phyloP scores from a whole-genome alignment of 2,797 vertebrate species.

The Tokudaia tokunoshimensis region DNA sequence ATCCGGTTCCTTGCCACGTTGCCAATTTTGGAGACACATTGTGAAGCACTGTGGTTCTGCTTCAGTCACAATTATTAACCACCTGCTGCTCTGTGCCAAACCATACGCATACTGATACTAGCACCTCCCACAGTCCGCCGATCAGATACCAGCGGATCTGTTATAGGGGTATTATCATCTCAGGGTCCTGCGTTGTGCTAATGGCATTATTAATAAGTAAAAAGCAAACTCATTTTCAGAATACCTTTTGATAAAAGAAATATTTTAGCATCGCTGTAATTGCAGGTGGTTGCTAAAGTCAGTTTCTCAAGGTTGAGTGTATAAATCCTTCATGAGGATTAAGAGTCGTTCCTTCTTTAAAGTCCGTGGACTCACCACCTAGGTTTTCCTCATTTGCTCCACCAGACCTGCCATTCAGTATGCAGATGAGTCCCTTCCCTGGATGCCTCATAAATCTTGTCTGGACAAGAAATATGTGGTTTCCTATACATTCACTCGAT shows the following conservation, averaged over 20 bases:
- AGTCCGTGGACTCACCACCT: not conserved
- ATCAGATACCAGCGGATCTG: constrained; percentile 47
- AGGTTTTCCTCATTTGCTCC: constrained; percentile 2
- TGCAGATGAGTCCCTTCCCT: not conserved
- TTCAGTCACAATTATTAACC: constrained; percentile 77
- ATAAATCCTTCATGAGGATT: not conserved
- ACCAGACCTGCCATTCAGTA: not conserved
- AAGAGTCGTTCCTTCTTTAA: not conserved
- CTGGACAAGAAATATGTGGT: not conserved
- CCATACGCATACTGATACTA: not conserved
- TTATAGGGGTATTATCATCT: not conserved
- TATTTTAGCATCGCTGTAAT: constrained; percentile 79
- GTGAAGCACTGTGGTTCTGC: constrained; percentile 44
- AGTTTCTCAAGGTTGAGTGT: constrained; percentile 35
- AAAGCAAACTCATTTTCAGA: constrained; percentile 84
- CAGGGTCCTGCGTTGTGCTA: not conserved
- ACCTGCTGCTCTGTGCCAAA: constrained; percentile 65
- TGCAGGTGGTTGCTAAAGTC: constrained; percentile 56
- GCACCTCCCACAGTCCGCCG: constrained; percentile 34
- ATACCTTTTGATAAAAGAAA: constrained; percentile 79
- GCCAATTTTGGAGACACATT: constrained; percentile 50
- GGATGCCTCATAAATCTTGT: not conserved
- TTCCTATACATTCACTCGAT: not conserved
- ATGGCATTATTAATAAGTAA: constrained; percentile 69
- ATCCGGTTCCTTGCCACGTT: constrained; percentile 54